Base-by-base conservation (phyloP, 1,140 invertebrate genomes). In the Drosophila virilis region DNA sequence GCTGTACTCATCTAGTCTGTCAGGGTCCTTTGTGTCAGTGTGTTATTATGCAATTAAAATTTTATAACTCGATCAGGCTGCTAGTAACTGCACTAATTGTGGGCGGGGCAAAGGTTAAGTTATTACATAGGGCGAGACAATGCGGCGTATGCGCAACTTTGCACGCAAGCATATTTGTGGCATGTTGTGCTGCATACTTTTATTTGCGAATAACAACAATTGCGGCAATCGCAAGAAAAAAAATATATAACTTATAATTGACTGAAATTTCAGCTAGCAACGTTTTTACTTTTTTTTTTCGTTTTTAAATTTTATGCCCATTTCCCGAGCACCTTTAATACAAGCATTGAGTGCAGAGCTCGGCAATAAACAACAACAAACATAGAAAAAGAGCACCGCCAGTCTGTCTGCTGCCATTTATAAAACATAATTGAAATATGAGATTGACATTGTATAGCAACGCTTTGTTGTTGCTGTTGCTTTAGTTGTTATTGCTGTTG, bases 361-460 rank as follows among this genome's bases (percentile, higher is more conserved):
- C 17, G 33, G 52, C 4, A 42, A 37, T 35, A 32, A 64, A 17
- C 9, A 50, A 42, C 33, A 70, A 70, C 59, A 64, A 61, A 58
- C 54, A 42, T 17, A 46, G 55, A 48, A 48, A 72, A 48, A 72
- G 60, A 57, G 59, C 52, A 58, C 43, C 54, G 67, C 59, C 81
- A 85, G 81, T 59, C 77, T 55, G 83, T 88, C 83, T 85, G 79
- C 70, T 67, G 83, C 84, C 83, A 86, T 86, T 86, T 86, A 86
- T 83, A 88, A 82, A 86, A 81, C 79, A 86, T 88, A 89, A 88
- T 88, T 88, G 83, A 88, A 88, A 88, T 89, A 89, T 80, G 84
- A 88, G 83, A 88, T 89, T 83, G 83, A 88, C 79, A 88, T 88
- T 88, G 71, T 88, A 86, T 86, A 79, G 76, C 82, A 28, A 52